Evolutionary conservation across 2,888 invertebrate genomes (phyloP), one percentile per base, ranked within the genome.

Genomic region (Masnerella sp.): DNA sequence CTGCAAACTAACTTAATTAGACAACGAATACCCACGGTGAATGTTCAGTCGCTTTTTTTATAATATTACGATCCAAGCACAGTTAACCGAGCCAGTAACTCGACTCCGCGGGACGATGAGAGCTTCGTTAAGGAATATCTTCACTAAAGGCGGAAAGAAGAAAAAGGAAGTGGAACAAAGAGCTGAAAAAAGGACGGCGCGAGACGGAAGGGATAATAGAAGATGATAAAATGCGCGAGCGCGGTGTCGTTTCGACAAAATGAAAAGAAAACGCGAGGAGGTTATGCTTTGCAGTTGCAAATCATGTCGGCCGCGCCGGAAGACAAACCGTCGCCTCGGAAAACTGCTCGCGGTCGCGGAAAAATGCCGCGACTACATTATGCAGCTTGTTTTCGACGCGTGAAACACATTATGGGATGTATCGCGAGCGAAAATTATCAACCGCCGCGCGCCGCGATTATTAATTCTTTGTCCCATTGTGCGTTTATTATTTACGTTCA

Each of bases 1-100:
- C 78, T 78, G 71, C 78, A 71, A 77, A 76, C 76, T 77, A 71
- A 74, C 74, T 78, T 83, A 82, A 82, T 83, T 83, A 80, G 82
- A 78, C 80, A 80, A 80, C 81, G 80, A 82, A 80, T 77, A 81
- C 80, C 78, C 69, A 71, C 77, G 47, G 70, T 47, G 73, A 69
- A 71, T 78, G 74, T 67, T 67, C 22, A 12, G 25, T 52, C 67
- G 73, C 70, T 65, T 75, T 80, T 81, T 80, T 81, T 80, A 79
- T 75, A 78, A 78, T 77, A 79, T 74, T 78, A 76, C 76, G 65
- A 74, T 59, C 74, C 36, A 62, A 47, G 54, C 40, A 70, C 43
- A 22, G 69, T 54, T 45, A 74, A 54, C 69, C 43, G 47, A 64
- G 74, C 30, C 42, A 20, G 74, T 56, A 74, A 74, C 69, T 32